Evolutionary conservation across 2,113 vertebrate species (phyloP).

Genomic region (Rhinoderma darwinii): DNA sequence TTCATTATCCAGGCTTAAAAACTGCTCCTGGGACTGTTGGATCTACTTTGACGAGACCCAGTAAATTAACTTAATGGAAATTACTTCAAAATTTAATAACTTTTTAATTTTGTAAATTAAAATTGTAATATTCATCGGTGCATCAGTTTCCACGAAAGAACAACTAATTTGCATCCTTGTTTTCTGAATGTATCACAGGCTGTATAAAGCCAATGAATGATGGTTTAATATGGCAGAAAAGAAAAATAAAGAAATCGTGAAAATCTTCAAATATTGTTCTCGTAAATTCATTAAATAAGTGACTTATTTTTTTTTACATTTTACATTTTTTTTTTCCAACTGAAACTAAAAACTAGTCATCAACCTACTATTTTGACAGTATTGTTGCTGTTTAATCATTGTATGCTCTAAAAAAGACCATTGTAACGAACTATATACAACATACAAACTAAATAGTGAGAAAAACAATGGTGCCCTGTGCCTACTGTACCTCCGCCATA

Average conservation of each 20-base stretch:
- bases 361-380: not conserved
- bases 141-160: not conserved
- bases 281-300: constrained; percentile 11
- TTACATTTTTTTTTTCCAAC: not conserved
- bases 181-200: not conserved
- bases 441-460: constrained; percentile 33
- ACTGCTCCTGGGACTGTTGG: not conserved
- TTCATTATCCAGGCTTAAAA: not conserved
- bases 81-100: constrained; percentile 17
- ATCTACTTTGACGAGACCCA: not conserved
- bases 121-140: constrained; percentile 27
- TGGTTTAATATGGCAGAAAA: constrained; percentile 8
- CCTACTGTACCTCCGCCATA: constrained; percentile 10
- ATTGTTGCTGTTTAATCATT: not conserved
- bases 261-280: not conserved
- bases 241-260: constrained; percentile 55
- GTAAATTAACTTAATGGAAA: constrained; percentile 19
- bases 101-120: constrained; percentile 21
- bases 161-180: constrained; percentile 36
- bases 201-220: constrained; percentile 3
- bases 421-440: constrained; percentile 49
- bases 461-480: constrained; percentile 26
- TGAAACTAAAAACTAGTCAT: constrained; percentile 41
- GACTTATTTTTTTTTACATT: constrained; percentile 28
- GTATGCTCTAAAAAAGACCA: not conserved